Conservation (phyloP, 2,888 invertebrate genomes). For the Formica aserva region DNA sequence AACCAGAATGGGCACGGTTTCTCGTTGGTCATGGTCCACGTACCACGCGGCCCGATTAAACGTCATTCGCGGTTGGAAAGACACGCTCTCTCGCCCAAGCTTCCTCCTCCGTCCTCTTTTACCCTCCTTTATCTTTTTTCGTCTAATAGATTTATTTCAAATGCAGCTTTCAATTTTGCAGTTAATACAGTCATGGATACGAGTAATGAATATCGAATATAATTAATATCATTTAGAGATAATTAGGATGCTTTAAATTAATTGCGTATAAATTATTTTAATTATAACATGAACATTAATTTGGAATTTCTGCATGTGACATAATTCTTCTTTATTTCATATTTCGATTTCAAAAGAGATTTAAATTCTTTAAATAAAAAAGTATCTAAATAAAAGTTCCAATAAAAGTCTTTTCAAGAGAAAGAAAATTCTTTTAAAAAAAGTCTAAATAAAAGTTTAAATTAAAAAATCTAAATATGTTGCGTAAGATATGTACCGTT, state of each 20-base stretch:
- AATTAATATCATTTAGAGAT: background rate
- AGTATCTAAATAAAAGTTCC: no score
- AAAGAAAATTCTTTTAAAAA: no score
- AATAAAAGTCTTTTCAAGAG: no score
- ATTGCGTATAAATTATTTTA: background rate
- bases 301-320: background rate
- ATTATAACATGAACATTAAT: background rate
- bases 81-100: slow-evolving; percentile 47
- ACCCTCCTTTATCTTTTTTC: background rate
- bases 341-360: background rate
- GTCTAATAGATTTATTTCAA: slow-evolving; percentile 7
- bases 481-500: background rate
- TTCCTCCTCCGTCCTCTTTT: background rate
- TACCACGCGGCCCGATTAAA: slow-evolving; percentile 44
- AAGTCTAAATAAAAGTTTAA: background rate
- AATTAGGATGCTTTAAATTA: background rate
- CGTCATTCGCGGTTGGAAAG: slow-evolving; percentile 33
- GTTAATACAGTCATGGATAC: background rate
- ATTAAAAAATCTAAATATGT: background rate
- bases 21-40: slow-evolving; percentile 58
- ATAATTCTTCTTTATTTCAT: background rate
- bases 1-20: slow-evolving; percentile 57
- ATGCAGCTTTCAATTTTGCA: background rate
- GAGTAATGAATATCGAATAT: background rate
- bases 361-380: background rate